phyloP scores from a whole-genome alignment of 2,888 invertebrate species.

The Cosmorhoe ocellata region DNA sequence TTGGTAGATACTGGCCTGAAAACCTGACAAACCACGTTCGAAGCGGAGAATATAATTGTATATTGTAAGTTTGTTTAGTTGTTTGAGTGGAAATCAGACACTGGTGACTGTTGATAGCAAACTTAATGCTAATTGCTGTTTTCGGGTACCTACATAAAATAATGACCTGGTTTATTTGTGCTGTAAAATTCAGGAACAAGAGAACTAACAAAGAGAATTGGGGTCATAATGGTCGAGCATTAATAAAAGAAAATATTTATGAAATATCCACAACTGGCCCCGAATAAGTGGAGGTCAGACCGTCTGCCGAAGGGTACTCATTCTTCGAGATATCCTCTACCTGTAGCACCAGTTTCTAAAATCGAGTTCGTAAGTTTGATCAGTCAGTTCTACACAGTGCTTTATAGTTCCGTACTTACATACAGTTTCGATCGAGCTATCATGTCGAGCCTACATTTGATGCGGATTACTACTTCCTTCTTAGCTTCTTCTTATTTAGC shows the following conservation, averaged over 20 bases:
- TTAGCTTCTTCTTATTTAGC: too few species aligned
- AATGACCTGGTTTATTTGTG: too few species aligned
- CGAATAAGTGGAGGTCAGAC: conserved; percentile 3
- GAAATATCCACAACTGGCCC: conserved; percentile 9
- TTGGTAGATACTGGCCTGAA: background rate
- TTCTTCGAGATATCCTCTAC: conserved; percentile 2
- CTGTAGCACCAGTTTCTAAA: conserved; percentile 1
- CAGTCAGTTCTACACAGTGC: too few species aligned
- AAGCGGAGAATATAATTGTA: conserved; percentile 11
- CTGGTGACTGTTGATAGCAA: conserved; percentile 1
- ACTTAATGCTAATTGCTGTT: conserved; percentile 6
- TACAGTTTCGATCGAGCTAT: too few species aligned
- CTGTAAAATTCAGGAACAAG: background rate
- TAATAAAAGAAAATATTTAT: conserved; percentile 9
- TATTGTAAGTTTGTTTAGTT: conserved; percentile 10
- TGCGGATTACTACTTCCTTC: too few species aligned
- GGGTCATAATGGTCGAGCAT: background rate
- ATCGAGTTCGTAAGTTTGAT: too few species aligned
- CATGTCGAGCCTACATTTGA: too few species aligned
- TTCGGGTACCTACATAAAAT: too few species aligned
- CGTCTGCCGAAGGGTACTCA: conserved; percentile 11
- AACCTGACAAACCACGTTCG: background rate
- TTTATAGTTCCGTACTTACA: too few species aligned
- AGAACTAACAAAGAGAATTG: background rate
- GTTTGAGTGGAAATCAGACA: conserved; percentile 3